Evolutionary conservation across 2,888 invertebrate genomes (phyloP), one percentile per base, ranked within the genome.

Genomic region (Andrena dorsata): DNA sequence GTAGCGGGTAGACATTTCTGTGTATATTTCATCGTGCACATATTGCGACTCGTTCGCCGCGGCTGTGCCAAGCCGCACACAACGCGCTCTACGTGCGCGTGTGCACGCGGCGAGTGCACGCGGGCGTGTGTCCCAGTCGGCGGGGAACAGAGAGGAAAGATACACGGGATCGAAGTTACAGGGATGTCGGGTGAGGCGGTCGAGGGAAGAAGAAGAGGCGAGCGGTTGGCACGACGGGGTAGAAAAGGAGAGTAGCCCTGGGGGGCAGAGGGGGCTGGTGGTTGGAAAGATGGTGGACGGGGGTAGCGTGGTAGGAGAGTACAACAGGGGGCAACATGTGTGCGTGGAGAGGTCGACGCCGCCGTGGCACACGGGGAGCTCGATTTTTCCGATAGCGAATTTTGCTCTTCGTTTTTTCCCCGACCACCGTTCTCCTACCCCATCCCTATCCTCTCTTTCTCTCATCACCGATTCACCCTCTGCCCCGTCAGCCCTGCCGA

Each of bases 311-410:
- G 41, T 41, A 32, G 63, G 58, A 35, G 56, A n/a, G 16, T 58
- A 61, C 68, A 63, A 70, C 51, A 51, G 30, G 35, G 60, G 60
- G 74, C 58, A 73, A 72, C 81, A 73, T 74, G 71, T 79, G 82
- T 61, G 86, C 70, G 85, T 70, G 81, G 84, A 87, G 83, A 88
- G 84, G 80, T 77, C 79, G 88, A 20, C 56, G 68, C 41, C 76
- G 84, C 72, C 73, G 81, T 79, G 78, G 76, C 77, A 83, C 66
- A 80, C 80, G 88, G 86, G 86, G 84, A 89, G 91, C 90, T 92
- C 92, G 92, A 92, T 92, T 92, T 93, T 92, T 90, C 92, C 92
- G 91, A 93, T 92, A 92, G 92, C 92, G 90, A 91, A 91, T 91
- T 92, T 90, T 88, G 86, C 89, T 89, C 88, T 87, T 86, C 87